phyloP scores from a whole-genome alignment of 2,888 invertebrate species.

The Nymphalis polychloros region DNA sequence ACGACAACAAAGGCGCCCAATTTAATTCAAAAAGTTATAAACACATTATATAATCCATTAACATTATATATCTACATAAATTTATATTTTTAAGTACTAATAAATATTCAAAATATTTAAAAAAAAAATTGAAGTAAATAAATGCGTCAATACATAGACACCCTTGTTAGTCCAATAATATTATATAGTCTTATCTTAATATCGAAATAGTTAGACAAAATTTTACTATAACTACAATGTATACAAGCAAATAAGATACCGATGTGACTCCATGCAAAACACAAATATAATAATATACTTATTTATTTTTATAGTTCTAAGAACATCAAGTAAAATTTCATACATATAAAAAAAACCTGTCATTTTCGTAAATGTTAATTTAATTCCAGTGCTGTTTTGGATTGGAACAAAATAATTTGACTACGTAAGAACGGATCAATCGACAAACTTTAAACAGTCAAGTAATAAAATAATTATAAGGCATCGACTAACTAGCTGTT shows the following conservation, averaged over 20 bases:
- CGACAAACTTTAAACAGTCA: not conserved
- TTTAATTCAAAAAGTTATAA: not conserved
- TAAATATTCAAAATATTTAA: not conserved
- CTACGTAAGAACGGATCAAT: not conserved
- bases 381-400: not conserved
- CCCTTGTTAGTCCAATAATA: conserved; percentile 3
- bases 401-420: not conserved
- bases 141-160: not conserved
- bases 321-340: not conserved
- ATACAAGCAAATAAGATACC: not conserved
- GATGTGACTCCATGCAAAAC: conserved; percentile 4
- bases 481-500: too few species aligned
- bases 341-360: too few species aligned
- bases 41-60: not conserved
- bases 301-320: not conserved
- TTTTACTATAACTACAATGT: not conserved
- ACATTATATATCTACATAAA: not conserved
- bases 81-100: conserved; percentile 1
- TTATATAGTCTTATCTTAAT: not conserved
- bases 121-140: not conserved
- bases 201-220: not conserved
- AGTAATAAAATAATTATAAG: not conserved
- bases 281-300: not conserved
- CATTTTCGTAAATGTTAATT: too few species aligned
- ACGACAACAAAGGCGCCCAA: conserved; percentile 1